Base-by-base conservation (phyloP, 2,888 invertebrate species). In the Campoletis raptor region DNA sequence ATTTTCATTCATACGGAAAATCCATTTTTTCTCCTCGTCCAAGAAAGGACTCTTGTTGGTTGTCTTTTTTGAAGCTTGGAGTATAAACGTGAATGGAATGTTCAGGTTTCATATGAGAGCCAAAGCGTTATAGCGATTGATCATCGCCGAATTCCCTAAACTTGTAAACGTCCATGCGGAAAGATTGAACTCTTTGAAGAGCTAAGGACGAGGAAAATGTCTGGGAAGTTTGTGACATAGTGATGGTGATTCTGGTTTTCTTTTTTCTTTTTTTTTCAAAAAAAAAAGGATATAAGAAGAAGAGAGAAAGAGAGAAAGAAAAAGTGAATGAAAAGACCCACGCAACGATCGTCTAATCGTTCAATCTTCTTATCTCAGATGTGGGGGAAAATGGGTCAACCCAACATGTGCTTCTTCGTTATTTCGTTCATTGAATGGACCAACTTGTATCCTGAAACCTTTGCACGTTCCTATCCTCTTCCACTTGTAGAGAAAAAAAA, bases 101-200 rank as follows among this genome's bases (percentile, higher is more conserved):
- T 24, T 61, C 3, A 8, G 30, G 30, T 24, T 24, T 57, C 15
- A 37, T 40, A 61, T 3, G 57, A 40, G 57, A 42, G 37, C 57
- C 30, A 37, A 72, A 9, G 37, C 36, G 9, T 64, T 42, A 70
- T 7, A 54, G 30, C 69, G 76, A 81, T 85, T 81, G 54, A 81
- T 85, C 81, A 72, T 81, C 70, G 61, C 4, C 57, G 18, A 45
- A 42, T 37, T 45, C 10, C 40, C 30, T 78, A n/a, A 64, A 57
- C 36, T 48, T 24, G 57, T 30, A 30, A 15, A 21, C 67, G 21
- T 73, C 57, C 80, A 64, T n/a, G 66, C 66, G 69, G 42, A 73
- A 67, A 66, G 36, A 69, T 40, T 30, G 67, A 45, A 42, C 61
- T 36, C 18, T n/a, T 69, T 76, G 21, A 45, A 57, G 36, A 64